Evolutionary conservation across 2,113 vertebrate genomes (phyloP), one percentile per base, ranked within the genome.

Genomic region (Herpetotheres cachinnans): DNA sequence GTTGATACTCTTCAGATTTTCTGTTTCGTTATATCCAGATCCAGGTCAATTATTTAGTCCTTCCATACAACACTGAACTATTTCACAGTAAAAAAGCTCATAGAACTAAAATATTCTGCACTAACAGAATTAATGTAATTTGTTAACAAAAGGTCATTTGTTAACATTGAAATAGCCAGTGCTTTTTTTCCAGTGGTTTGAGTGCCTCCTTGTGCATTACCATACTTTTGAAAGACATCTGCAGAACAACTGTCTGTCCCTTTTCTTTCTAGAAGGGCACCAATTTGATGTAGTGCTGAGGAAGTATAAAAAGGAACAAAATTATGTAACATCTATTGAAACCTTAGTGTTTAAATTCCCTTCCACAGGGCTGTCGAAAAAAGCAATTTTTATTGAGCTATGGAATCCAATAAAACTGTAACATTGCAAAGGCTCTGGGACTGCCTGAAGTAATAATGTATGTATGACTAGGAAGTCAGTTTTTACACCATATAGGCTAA

Each of bases 351-450:
- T 97, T 95, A 95, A 92, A 97, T 89, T 96, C 92, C 40, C 34
- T 95, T 94, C 87, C 76, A 87, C 71, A 7, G 44, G 58, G 71
- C 47, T 96, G 87, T 86, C 32, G 6, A 74, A 95, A 89, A 91
- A 94, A 95, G 81, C 73, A 77, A 89, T 96, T 97, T 97, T 98
- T 97, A 95, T 95, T 97, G 98, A 97, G 96, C 95, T 96, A 82
- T 78, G 14, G 86, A 96, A 97, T 97, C 94, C 95, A 97, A 96
- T 96, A 97, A 97, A 97, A 96, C 69, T 93, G 70, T 47, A 94
- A 95, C 89, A 73, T 55, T 93, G 94, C 76, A 93, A 96, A 96
- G 78, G 49, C 91, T 97, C 87, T 82, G 95, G n/a, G 80, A 86
- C 83, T 93, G 96, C 91, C 95, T 85, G 59, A 77, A 95, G 89